Evolutionary conservation across 2,797 vertebrate species (phyloP), one percentile per base, ranked within the genome.

Genomic region (Myotis pilosus): DNA sequence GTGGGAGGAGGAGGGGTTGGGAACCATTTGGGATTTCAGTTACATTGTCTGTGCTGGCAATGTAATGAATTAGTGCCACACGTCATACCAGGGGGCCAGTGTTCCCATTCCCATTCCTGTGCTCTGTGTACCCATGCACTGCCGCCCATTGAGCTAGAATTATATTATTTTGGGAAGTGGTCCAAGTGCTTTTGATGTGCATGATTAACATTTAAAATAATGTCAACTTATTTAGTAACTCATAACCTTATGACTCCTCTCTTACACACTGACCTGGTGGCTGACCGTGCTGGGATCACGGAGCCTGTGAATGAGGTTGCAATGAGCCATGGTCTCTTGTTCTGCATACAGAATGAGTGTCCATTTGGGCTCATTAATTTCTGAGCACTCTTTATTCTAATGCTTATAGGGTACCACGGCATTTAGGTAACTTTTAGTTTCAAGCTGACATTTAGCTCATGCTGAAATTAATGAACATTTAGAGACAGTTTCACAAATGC

Each of bases 401-500:
- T 92, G 86, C 94, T 97, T 83, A 89, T 89, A 97, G 94, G 91
- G 69, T 96, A 57, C 41, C 62, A 8, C 0, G 47, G 96, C 97
- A 97, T 98, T 98, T 98, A 96, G 84, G 91, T 97, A 94, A 95
- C 96, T 95, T 98, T 98, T 97, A 92, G 78, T 96, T 92, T 97
- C 84, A 97, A 97, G 89, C 7, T 97, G 96, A 97, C 95, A 98
- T 98, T 98, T 98, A 95, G 92, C 57, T 97, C 96, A 94, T 96
- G 96, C 83, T 75, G 82, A 97, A 95, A 97, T 97, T 98, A 98
- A 98, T 97, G 98, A 97, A 96, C 71, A 94, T 86, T 96, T 91
- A 94, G 94, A 64, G 84, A 97, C 96, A 97, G 93, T 97, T 97
- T 89, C 96, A 96, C 85, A 96, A 97, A 97, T 28, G 12, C 81